Base-by-base conservation (phyloP, 2,113 vertebrate genomes). In the Ammodramus savannarum region DNA sequence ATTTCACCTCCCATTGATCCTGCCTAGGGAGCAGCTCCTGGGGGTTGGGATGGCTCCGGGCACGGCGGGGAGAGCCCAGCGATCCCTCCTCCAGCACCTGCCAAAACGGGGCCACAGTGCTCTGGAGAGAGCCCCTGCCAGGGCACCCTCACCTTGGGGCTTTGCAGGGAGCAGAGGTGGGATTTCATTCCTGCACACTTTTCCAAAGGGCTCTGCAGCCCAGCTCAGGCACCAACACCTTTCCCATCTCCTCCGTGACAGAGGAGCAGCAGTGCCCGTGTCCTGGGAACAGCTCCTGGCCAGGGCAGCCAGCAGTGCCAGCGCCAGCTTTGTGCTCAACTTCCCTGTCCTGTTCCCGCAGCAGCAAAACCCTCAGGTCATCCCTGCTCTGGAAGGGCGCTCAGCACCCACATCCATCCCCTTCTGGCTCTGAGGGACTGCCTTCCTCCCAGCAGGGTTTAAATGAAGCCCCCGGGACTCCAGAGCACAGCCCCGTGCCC, bases 191-290 rank as follows among this genome's bases (percentile, higher is more conserved):
- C 44, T 43, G 49, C 11, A 21, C 59, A 5, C 13, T 51, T 75
- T 58, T 13, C 39, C 17, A 3, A 54, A 68, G 48, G 48, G 34
- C 32, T 65, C 58, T 48, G 43, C 34, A 27, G 52, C 55, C 34
- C 38, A 2, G 10, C 51, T 66, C 23, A 0, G 1, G n/a, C 27
- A 23, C 17, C 6, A 1, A 38, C 38, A 17, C 26, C 39, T 38
- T n/a, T 54, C 48, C 31, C 1, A 0, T 54, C 41, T 43, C 16
- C 15, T 13, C 66, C 0, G 1, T 5, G 36, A 66, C 0, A 2
- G 23, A 31, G 22, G 29, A 68, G 2, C 34, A 36, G 46, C 43
- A 23, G 10, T 3, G 54, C 16, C 5, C 11, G 3, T 15, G n/a
- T 13, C 5, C 20, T 0, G 3, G 26, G 49, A 36, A 13, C 72